Evolutionary conservation across 2,888 invertebrate species (phyloP), one percentile per base, ranked within the genome.

Genomic region (Acleris cristana): DNA sequence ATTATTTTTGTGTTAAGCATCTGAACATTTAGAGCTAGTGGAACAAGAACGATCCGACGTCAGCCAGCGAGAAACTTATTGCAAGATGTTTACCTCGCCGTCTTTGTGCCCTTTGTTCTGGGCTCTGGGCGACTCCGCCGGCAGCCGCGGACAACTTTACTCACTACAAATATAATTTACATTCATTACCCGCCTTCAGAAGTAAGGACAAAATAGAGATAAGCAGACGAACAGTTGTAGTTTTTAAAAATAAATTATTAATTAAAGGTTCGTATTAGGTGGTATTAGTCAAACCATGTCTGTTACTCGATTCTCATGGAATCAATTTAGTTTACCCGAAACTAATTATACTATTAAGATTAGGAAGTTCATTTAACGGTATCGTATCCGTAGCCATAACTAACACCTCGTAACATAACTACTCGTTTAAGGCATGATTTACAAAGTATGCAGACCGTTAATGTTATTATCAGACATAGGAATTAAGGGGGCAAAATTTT

Each of bases 41-140:
- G 79, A 69, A 73, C 79, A 72, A 73, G 76, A 76, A 76, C 77
- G 79, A 81, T 79, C 75, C 75, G 78, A 83, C 79, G 83, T 81
- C 84, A 82, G 64, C 48, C 48, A 54, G 75, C 76, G 85, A 76
- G 78, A 83, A 90, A 89, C 88, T 89, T 88, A 86, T 86, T 85
- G 86, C 87, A 90, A 88, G 87, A 89, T 90, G 89, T 90, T 90
- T 90, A 89, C 86, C 86, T 81, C 80, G 78, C 79, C 80, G 84
- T 83, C 86, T 85, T 84, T 80, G 77, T 81, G 81, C 84, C 85
- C 87, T 87, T 89, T 90, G 88, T 89, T 88, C 85, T 70, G 76
- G 34, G 34, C 34, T 40, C 40, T 14, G 72, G 74, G 72, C 79
- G 88, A 88, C 87, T 89, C 88, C 70, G 79, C 80, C 86, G 88